Evolutionary conservation across 2,797 vertebrate species (phyloP).

Genomic region (Anabacerthia variegaticeps): DNA sequence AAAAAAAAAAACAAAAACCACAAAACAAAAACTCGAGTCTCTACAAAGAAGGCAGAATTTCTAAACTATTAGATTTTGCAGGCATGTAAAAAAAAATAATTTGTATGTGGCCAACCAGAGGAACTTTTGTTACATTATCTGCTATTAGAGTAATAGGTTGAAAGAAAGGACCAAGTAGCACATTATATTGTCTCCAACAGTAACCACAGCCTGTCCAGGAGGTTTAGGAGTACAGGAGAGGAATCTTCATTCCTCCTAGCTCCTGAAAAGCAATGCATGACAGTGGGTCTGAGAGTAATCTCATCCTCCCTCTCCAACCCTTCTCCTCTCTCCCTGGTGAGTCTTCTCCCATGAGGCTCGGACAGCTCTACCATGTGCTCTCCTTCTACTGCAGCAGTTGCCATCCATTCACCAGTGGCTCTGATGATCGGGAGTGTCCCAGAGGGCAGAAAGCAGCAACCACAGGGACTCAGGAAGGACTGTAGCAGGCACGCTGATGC

Average conservation of each 20-base stretch:
- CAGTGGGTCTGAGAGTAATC: not conserved
- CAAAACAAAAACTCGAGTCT: not conserved
- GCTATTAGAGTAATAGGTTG: not conserved
- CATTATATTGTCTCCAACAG: not conserved
- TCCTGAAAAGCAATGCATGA: not conserved
- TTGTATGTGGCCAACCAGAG: not conserved
- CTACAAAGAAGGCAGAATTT: not conserved
- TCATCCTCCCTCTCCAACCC: not conserved
- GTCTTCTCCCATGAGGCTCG: not conserved
- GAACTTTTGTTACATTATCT: not conserved
- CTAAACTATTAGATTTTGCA: not conserved
- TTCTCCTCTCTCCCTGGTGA: not conserved
- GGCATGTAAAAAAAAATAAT: not conserved
- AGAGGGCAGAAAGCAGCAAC: not conserved
- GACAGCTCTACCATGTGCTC: rapidly evolving
- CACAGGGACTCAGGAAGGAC: not conserved
- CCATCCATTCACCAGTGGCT: not conserved
- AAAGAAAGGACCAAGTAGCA: not conserved
- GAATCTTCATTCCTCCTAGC: not conserved
- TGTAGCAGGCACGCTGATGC: not conserved
- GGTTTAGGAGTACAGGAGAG: not conserved
- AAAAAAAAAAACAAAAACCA: not conserved
- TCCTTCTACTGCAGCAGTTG: not conserved
- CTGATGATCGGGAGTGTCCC: not conserved
- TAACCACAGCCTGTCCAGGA: not conserved